These are phyloP conservation scores for Pangasianodon gigas DNA, from an alignment of 2,113 vertebrate species.

Conservation along the genomic window DNA sequence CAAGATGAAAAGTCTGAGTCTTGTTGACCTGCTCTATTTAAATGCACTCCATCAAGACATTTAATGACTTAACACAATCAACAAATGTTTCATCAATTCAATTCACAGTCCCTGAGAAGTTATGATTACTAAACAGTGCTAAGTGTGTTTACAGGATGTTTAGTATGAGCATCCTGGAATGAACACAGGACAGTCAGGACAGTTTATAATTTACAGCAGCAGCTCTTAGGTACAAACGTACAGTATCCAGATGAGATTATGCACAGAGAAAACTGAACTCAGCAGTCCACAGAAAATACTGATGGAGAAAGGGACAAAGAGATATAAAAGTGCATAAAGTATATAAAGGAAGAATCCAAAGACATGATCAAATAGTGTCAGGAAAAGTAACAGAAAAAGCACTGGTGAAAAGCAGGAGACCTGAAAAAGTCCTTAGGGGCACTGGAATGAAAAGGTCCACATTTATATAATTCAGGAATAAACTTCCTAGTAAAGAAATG, in stretches of 20 bases:
- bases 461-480: background rate
- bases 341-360: background rate
- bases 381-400: background rate
- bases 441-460: background rate
- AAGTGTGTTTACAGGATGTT: background rate
- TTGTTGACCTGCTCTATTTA: background rate
- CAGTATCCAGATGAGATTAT: background rate
- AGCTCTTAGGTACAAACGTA: background rate
- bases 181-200: background rate
- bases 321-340: background rate
- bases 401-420: too few relatives aligned
- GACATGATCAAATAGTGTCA: background rate
- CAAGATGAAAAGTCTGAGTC: background rate
- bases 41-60: background rate
- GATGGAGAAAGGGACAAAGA: background rate
- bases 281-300: background rate
- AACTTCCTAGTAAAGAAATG: background rate
- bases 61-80: background rate
- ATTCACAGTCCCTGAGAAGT: background rate
- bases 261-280: too few relatives aligned
- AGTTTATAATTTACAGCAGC: background rate
- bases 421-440: too few relatives aligned
- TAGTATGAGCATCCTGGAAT: background rate
- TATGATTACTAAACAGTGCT: background rate
- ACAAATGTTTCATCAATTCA: background rate